phyloP scores from a whole-genome alignment of 2,888 invertebrate species.

The Epirrhoe alternata region DNA sequence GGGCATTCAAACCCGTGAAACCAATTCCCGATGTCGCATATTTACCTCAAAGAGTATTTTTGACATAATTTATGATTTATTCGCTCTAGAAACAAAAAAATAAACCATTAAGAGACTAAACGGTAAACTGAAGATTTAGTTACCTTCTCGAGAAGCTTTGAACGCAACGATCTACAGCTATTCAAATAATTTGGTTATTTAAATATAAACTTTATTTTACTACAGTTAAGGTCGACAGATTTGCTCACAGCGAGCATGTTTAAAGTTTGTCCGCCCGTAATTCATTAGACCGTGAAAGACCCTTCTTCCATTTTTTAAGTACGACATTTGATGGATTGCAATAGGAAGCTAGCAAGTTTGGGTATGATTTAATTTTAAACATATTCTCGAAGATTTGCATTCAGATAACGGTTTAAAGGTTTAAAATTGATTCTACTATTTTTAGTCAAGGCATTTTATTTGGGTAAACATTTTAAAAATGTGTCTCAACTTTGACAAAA shows the following conservation, averaged over 20 bases:
- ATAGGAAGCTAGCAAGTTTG: conserved; percentile 58
- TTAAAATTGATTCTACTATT: neutral
- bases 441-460: neutral
- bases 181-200: neutral
- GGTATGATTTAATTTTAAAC: conserved; percentile 38
- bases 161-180: conserved; percentile 21
- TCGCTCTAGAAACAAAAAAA: conserved; percentile 64
- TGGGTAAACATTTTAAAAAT: too few species aligned
- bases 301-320: conserved; percentile 56
- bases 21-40: conserved; percentile 52
- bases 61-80: conserved; percentile 79
- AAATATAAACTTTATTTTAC: conserved; percentile 14
- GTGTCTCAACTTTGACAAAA: too few species aligned
- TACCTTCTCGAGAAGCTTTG: conserved; percentile 63
- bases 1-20: conserved; percentile 41
- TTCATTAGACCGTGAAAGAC: conserved; percentile 50
- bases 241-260: neutral
- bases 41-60: conserved; percentile 60
- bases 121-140: conserved; percentile 75
- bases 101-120: conserved; percentile 76
- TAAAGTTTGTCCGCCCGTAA: conserved; percentile 41
- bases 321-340: conserved; percentile 67
- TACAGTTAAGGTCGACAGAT: neutral
- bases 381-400: conserved; percentile 26
- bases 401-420: neutral